Conservation (phyloP, 35 echinoderm and acorn worm species). For the Heliocidaris tuberculata region DNA sequence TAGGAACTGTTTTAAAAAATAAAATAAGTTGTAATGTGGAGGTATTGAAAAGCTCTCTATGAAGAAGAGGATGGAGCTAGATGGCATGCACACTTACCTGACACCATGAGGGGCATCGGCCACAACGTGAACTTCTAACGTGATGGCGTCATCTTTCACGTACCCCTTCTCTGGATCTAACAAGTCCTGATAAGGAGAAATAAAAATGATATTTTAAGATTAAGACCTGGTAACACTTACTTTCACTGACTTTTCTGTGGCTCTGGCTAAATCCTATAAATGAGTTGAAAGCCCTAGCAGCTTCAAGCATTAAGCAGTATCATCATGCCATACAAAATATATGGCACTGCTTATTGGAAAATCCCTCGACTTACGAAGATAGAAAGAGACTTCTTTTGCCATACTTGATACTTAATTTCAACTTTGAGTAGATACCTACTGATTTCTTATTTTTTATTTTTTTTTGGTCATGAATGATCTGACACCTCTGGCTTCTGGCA, state of each 20-base stretch:
- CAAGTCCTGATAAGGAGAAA: slow-evolving; percentile 62
- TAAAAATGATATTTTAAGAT: not conserved
- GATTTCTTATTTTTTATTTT: no score
- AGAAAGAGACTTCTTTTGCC: no score
- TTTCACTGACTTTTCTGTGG: not conserved
- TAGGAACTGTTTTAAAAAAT: no score
- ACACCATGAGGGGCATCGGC: slow-evolving; percentile 98
- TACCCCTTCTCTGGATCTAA: slow-evolving; percentile 96
- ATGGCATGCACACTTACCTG: slow-evolving; percentile 59
- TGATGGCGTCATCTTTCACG: slow-evolving; percentile 86
- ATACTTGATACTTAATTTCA: no score
- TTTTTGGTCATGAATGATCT: no score
- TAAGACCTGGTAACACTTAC: not conserved
- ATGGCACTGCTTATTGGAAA: no score
- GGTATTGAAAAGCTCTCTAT: no score
- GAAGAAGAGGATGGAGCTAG: not conserved
- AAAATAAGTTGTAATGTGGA: no score
- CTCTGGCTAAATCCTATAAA: no score
- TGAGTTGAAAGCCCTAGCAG: no score
- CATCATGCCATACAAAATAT: not conserved
- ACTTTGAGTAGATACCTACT: no score
- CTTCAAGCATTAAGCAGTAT: not conserved
- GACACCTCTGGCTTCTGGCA: no score
- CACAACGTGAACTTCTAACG: slow-evolving; percentile 81
- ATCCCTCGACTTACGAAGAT: not conserved